Base-by-base conservation (phyloP, 2,797 vertebrate genomes). In the Hippoglossus hippoglossus region DNA sequence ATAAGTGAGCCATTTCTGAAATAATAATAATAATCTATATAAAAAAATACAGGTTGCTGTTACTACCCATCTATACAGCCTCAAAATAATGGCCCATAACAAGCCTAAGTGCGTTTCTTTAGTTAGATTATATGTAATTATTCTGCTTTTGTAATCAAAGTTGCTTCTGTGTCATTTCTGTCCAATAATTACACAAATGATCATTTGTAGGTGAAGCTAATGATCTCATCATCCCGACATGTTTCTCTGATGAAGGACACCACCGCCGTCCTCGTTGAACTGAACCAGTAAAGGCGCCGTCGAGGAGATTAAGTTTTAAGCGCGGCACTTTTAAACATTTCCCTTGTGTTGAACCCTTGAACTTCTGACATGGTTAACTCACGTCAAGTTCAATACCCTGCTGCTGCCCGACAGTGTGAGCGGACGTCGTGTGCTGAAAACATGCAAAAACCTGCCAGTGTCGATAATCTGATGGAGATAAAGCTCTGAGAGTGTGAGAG, bases 401-500 rank as follows among this genome's bases (percentile, higher is more conserved):
- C 19, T 11, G 11, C 63, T 51, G 34, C 36, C 54, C 0, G 16
- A 53, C 25, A 15, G 34, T 46, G 50, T 41, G 36, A 36, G 36
- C 12, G 44, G 15, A 46, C 5, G 44, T 19, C 44, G 16, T 46
- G 12, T 47, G 46, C n/a, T 19, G 6, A 54, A 66, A 76, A 76
- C 26, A 82, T 51, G 63, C 54, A 73, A 41, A 75, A 81, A 69
- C 63, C 44, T 25, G 41, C 39, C 28, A 52, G 19, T 25, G 53
- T 36, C 36, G 18, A 65, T 6, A 36, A 15, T 13, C 13, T 26
- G 4, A 22, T 18, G 8, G 12, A 36, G 44, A 19, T 46, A 49
- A 54, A 63, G 61, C 25, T 19, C 46, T 49, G 46, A 49, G 19
- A 2, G 2, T 46, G 44, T 7, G 44, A 46, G 44, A 18, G 11